A percentile compares a stretch with the other conserved stretches of the same genome.
Evolutionary conservation across 2,797 vertebrate species (phyloP).

Genomic region (Propithecus deckenii): DNA sequence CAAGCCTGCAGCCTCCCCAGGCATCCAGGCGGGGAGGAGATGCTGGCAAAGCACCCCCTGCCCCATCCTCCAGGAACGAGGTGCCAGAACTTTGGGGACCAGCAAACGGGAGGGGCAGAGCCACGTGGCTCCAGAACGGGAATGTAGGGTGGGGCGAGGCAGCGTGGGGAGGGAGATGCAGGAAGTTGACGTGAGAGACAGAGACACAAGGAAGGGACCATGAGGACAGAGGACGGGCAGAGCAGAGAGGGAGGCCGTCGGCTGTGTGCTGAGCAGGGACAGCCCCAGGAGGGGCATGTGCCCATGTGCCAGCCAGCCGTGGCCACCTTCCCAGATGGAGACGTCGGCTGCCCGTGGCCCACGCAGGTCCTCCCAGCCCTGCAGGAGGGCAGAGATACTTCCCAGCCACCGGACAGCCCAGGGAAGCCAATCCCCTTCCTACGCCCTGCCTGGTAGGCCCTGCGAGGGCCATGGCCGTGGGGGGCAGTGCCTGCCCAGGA

Average conservation of each 20-base stretch:
- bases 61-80: background rate
- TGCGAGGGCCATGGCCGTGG: background rate
- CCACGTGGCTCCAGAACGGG: background rate
- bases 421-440: background rate
- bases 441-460: background rate
- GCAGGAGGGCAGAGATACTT: background rate
- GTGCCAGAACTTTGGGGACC: background rate
- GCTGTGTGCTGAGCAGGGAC: background rate
- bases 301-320: background rate
- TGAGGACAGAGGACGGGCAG: too few relatives aligned
- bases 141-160: too few relatives aligned
- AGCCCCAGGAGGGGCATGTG: background rate
- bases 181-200: background rate
- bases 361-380: background rate
- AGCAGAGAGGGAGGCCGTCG: background rate
- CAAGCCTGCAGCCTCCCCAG: background rate
- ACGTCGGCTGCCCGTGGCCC: background rate
- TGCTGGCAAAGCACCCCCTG: accelerated
- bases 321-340: background rate
- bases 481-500: background rate
- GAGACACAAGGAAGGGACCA: background rate
- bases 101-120: background rate
- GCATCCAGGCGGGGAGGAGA: background rate
- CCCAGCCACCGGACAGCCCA: background rate
- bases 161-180: background rate